A percentile compares a stretch with the other conserved stretches of the same genome.
phyloP scores from a whole-genome alignment of 2,888 invertebrate genomes.

The Dendrolimus pini region DNA sequence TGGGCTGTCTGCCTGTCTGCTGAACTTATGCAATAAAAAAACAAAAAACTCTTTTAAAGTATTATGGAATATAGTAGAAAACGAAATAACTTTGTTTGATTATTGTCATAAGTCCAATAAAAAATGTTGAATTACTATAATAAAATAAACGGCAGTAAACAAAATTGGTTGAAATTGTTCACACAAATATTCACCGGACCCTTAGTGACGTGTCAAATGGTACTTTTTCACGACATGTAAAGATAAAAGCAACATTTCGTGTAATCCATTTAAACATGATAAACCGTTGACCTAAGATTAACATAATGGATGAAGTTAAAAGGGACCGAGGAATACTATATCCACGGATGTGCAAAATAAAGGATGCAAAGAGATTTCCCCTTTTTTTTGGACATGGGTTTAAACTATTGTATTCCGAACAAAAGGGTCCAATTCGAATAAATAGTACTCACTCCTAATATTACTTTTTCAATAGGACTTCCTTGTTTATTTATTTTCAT shows the following conservation, averaged over 20 bases:
- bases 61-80: too few species aligned
- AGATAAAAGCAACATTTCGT: constrained; percentile 41
- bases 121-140: too few species aligned
- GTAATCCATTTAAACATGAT: constrained; percentile 54
- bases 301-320: constrained; percentile 61
- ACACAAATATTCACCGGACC: constrained; percentile 9
- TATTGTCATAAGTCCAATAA: too few species aligned
- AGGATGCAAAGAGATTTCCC: constrained; percentile 49
- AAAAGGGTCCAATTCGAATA: constrained; percentile 39
- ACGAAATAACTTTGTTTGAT: too few species aligned
- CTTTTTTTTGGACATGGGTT: constrained; percentile 45
- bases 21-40: too few species aligned
- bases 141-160: too few species aligned
- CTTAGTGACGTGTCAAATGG: constrained; percentile 30
- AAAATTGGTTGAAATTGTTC: constrained; percentile 1
- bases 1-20: too few species aligned
- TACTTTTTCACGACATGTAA: constrained; percentile 16
- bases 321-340: constrained; percentile 52
- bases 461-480: constrained; percentile 13
- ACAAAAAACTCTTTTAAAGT: too few species aligned
- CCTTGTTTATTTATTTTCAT: not conserved
- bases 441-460: constrained; percentile 22
- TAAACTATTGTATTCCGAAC: constrained; percentile 52
- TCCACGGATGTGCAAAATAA: constrained; percentile 44
- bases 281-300: constrained; percentile 57